Base-by-base conservation (phyloP, 2,888 invertebrate species). In the Phytoseiulus persimilis region DNA sequence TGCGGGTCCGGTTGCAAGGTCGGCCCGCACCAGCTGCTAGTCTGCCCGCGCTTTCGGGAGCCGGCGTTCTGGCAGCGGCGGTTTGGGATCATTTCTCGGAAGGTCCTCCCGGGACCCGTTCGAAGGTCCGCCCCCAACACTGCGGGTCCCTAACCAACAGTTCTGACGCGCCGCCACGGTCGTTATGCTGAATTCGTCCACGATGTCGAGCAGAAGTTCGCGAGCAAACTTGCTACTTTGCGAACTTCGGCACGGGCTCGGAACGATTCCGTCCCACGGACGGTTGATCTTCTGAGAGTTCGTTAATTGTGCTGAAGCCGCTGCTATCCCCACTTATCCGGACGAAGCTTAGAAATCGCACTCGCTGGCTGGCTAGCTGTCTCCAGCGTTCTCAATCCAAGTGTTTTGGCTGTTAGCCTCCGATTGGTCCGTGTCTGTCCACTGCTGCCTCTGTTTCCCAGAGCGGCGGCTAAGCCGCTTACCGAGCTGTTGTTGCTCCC, bases 221-320 rank as follows among this genome's bases (percentile, higher is more conserved):
- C 14, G 28, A 65, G 28, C 65, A 23, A 65, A 65, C 65, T 65
- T 65, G 65, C 65, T 65, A 65, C 65, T 65, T 65, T 28, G 65
- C 65, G 18, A 65, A 65, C 65, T 65, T 65, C 65, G 28, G 18
- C 1, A 65, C 14, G 65, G 18, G 1, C 18, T 65, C 65, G 39
- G 39, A 6, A 3, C 39, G 65, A 46, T 46, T 65, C 65, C 65
- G 65, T 65, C 65, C 65, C 5, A 11, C 65, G 11, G 65, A 65
- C 65, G 65, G 65, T 65, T 65, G 65, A 65, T 65, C 65, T 65
- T 65, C 65, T 65, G 65, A 65, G 65, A 65, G 65, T 65, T 65
- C 65, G 65, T 65, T 65, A 65, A 65, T 65, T 65, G 65, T 18
- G 65, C 65, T 18, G 65, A 6, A 2, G 65, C 65, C 65, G 65